Base-by-base conservation (phyloP, 2,888 invertebrate genomes). In the Creontiades dilutus region DNA sequence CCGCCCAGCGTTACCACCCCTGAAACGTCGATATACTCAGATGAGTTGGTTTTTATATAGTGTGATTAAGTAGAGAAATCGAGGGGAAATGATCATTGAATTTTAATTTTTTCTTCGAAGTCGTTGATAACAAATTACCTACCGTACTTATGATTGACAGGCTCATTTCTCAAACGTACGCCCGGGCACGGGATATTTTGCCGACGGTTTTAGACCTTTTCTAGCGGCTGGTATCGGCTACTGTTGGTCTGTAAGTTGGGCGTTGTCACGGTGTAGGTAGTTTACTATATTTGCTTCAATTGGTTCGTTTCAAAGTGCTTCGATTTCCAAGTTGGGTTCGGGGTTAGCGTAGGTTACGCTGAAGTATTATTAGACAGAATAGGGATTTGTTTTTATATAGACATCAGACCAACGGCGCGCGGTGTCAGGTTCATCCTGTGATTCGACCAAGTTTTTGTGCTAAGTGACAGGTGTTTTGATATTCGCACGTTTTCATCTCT, bases 321-420 rank as follows among this genome's bases (percentile, higher is more conserved):
- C 86, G 48, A 37, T 86, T 75, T 68, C 28, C n/a, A 16, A 28
- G 85, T 16, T 4, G 23, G 61, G 19, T 75, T n/a, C 23, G 48
- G 23, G 76, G 88, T 88, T 88, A 78, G 88, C 80, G 37, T 78
- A 88, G 88, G 88, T 88, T 88, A 88, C 88, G 80, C 13, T 78
- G 88, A 27, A 68, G 37, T 88, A 88, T 88, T 88, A 88, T 88
- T 88, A 88, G 88, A 46, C 23, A 68, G 57, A 55, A 28, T 27
- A 55, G 88, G 88, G 52, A 88, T 78, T 80, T 55, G 86, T 86
- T 86, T 86, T 52, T 52, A 57, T 37, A 37, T 85, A 85, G 85
- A 85, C 85, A 75, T 86, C 86, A 75, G 86, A 86, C 86, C 86
- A 75, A 86, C 86, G 48, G 75, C 75, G 23, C n/a, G 86, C 19